Conservation (phyloP, 2,888 invertebrate genomes). For the Troides aeacus region DNA sequence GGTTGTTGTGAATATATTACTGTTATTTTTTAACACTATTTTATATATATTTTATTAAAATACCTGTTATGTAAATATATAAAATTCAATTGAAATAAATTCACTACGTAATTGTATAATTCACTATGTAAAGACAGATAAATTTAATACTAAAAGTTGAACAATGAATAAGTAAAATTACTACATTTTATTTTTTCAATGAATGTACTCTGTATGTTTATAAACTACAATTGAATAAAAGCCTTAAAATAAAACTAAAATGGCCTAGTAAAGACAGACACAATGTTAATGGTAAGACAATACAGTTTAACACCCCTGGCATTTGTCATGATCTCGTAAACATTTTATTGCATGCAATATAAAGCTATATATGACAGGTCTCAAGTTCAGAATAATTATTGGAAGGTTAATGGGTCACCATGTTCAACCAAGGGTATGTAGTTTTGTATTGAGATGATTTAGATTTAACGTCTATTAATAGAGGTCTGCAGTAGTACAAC, state of each 20-base stretch:
- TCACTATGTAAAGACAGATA: too few relatives aligned
- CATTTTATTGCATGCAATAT: conserved; percentile 20
- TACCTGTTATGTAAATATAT: too few relatives aligned
- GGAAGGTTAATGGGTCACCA: conserved; percentile 25
- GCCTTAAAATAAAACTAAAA: conserved; percentile 72
- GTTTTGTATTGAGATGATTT: conserved; percentile 13
- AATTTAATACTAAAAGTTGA: too few relatives aligned
- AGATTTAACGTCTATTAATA: conserved; percentile 6
- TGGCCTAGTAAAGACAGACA: conserved; percentile 9
- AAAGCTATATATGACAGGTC: not conserved
- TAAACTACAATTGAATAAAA: conserved; percentile 73
- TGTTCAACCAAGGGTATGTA: conserved; percentile 12
- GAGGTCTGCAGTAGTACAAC: not conserved
- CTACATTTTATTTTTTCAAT: too few relatives aligned
- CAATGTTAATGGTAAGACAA: conserved; percentile 10
- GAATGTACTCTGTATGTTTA: too few relatives aligned
- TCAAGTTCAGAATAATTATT: conserved; percentile 19
- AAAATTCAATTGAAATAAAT: too few relatives aligned
- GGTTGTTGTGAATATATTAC: too few relatives aligned
- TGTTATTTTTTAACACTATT: too few relatives aligned
- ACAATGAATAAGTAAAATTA: too few relatives aligned
- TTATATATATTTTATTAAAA: too few relatives aligned
- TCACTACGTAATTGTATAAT: too few relatives aligned
- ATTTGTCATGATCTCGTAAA: conserved; percentile 25
- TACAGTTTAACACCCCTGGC: conserved; percentile 12